Conservation (phyloP, 2,888 invertebrate genomes). For the Megaustenia siamemsis region DNA sequence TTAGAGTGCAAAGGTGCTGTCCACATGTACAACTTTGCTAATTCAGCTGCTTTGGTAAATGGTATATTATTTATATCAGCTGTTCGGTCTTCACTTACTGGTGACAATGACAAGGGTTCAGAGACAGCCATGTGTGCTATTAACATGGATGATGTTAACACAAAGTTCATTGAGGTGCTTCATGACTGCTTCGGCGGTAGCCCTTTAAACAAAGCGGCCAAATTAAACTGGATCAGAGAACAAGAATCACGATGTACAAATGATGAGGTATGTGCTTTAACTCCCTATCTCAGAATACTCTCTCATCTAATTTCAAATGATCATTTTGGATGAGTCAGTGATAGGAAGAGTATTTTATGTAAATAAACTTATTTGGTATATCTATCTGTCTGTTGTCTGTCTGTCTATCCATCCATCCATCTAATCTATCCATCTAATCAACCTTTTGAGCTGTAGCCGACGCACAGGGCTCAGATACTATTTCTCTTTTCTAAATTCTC, state of each 20-base stretch:
- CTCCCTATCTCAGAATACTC: too few species aligned
- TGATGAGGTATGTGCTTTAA: background rate
- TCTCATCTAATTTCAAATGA: too few species aligned
- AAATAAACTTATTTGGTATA: too few species aligned
- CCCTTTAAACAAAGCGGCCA: background rate
- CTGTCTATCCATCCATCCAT: too few species aligned
- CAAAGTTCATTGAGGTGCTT: conserved; percentile 49
- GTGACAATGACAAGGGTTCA: conserved; percentile 11
- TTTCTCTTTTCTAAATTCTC: too few species aligned
- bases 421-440: too few species aligned
- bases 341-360: too few species aligned
- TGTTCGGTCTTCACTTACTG: background rate
- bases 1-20: conserved; percentile 63
- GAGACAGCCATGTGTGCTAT: conserved; percentile 61
- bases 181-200: conserved; percentile 57
- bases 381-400: too few species aligned
- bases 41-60: conserved; percentile 56
- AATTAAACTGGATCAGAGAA: conserved; percentile 40
- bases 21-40: conserved; percentile 59
- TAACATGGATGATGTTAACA: conserved; percentile 48
- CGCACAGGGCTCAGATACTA: too few species aligned
- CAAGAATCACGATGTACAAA: background rate
- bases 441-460: too few species aligned
- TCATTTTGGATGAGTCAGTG: too few species aligned
- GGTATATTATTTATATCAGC: conserved; percentile 53